Conservation (phyloP, 2,113 vertebrate species). For the Perccottus glenii region DNA sequence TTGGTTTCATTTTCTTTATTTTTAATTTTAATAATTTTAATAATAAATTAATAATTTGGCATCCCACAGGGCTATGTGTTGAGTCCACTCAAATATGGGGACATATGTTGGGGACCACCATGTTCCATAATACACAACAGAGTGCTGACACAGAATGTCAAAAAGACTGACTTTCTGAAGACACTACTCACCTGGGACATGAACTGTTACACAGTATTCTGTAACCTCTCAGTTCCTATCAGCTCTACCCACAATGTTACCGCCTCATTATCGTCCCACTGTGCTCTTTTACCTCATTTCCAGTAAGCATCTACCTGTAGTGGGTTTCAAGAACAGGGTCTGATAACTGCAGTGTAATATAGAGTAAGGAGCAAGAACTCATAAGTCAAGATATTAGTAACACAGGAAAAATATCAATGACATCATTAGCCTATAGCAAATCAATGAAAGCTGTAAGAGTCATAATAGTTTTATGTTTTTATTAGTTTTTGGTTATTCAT, state of each 20-base stretch:
- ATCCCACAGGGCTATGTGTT: no score
- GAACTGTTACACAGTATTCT: neutral
- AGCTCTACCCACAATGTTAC: neutral
- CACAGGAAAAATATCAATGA: neutral
- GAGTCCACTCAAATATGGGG: no score
- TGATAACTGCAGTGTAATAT: neutral
- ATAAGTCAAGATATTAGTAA: neutral
- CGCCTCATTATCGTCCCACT: neutral
- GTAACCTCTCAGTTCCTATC: conserved; percentile 1
- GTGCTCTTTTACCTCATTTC: neutral
- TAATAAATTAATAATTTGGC: no score
- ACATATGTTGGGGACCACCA: no score
- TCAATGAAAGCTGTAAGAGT: no score
- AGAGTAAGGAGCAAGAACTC: neutral
- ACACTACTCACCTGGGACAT: neutral
- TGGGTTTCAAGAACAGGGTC: neutral
- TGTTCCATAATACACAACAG: no score
- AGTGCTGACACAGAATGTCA: no score
- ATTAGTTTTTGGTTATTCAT: no score
- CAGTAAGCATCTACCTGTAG: neutral
- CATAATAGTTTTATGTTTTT: no score
- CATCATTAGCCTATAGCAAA: no score
- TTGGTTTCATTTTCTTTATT: no score
- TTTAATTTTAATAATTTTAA: no score
- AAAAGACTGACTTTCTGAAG: neutral